A percentile compares a stretch with the other conserved stretches of the same genome.
These are phyloP conservation scores for Eurytoma adleriae DNA, from an alignment of 2,888 invertebrate genomes.

Conservation along the genomic window DNA sequence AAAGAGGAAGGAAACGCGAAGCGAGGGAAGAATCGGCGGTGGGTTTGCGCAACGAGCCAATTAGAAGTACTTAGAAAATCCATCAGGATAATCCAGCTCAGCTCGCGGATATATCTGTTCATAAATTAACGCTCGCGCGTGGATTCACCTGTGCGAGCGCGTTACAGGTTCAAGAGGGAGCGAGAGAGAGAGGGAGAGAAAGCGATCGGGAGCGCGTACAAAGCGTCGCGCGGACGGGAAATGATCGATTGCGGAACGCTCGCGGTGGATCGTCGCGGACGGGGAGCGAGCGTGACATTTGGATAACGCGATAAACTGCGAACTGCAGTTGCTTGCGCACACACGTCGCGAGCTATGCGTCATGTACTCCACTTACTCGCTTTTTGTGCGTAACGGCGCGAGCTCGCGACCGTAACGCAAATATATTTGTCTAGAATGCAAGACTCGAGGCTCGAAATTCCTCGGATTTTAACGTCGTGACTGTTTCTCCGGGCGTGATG, in stretches of 20 bases:
- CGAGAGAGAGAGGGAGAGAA: slow-evolving; percentile 55
- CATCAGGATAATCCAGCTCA: slow-evolving; percentile 55
- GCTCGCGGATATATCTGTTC: slow-evolving; percentile 42
- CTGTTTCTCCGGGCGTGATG: no score
- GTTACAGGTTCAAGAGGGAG: slow-evolving; percentile 31
- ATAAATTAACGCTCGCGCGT: slow-evolving; percentile 52
- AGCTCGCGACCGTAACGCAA: no score
- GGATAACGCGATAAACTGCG: slow-evolving; percentile 63
- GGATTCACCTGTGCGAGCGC: slow-evolving; percentile 21
- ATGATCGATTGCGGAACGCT: slow-evolving; percentile 64
- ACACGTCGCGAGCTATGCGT: neutral
- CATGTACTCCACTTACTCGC: no score
- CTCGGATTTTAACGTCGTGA: no score
- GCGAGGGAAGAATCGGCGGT: neutral
- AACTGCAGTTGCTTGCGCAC: slow-evolving; percentile 50
- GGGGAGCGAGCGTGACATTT: slow-evolving; percentile 61
- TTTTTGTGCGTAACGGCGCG: no score
- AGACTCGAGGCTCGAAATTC: no score
- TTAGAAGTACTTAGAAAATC: slow-evolving; percentile 60
- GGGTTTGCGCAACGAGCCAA: slow-evolving; percentile 37
- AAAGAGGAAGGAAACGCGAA: no score
- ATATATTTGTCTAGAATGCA: no score
- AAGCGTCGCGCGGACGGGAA: slow-evolving; percentile 59
- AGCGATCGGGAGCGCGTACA: slow-evolving; percentile 54
- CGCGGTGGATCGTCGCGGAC: slow-evolving; percentile 54